Evolutionary conservation across 2,888 invertebrate species (phyloP), one percentile per base, ranked within the genome.

Genomic region (Clitarchus hookeri): DNA sequence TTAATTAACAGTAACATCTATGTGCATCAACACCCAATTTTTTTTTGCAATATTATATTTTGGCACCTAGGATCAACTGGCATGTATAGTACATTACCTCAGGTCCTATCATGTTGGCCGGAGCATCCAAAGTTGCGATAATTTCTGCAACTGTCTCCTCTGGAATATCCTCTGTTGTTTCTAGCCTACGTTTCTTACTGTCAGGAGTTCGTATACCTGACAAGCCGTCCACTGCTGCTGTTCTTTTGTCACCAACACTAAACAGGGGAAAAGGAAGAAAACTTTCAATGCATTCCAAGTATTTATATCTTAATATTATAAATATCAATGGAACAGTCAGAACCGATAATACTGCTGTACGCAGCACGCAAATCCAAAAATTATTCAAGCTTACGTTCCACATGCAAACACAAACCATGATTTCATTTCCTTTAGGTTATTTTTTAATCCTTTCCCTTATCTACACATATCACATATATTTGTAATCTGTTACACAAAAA

Each of bases 31-130:
- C 36, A 36, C 36, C 36, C 4, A 48, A 48, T 48, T 11, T 48
- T 48, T 48, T 48, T 48, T 48, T 48, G 11, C 11, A 48, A 2
- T 6, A 16, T 48, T 48, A 48, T 16, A 48, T 48, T 16, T 48
- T 48, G 48, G 48, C 16, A 36, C 36, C 36, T 36, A 36, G 48
- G 48, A 16, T 48, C 48, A 48, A 48, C 48, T 48, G 48, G 48
- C 48, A 48, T 16, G 16, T 13, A 48, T 48, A 16, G 48, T 16
- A 48, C 16, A 48, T 92, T 89, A 95, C 96, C 91, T 96, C 96
- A 2, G 96, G 96, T 4, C 96, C 96, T 86, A 95, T 95, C 94
- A 97, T 96, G 88, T 96, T 95, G 90, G 96, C 96, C 0, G 97
- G 96, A 91, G 97, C 97, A 85, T 95, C 94, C 87, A 98, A 96